These are phyloP conservation scores for Melinopterus prodromus DNA, from an alignment of 2,888 invertebrate species.

Conservation along the genomic window DNA sequence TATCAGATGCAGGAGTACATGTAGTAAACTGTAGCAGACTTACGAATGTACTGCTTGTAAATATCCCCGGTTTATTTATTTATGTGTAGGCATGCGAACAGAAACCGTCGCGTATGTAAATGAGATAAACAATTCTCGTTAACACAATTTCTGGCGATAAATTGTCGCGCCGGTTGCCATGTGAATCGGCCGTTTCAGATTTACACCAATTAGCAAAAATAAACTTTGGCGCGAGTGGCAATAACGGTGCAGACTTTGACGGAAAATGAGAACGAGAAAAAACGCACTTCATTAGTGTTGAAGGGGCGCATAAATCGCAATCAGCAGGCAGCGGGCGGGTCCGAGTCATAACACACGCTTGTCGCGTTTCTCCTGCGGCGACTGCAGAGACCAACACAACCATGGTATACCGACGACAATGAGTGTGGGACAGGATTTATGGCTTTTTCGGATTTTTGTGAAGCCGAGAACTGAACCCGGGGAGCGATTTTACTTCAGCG, in stretches of 20 bases:
- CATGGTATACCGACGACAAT: constrained; percentile 17
- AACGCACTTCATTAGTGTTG: constrained; percentile 42
- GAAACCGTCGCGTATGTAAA: no score
- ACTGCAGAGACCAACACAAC: not conserved
- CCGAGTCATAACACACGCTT: constrained; percentile 44
- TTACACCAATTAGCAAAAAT: constrained; percentile 20
- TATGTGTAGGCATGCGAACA: no score
- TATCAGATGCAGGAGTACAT: no score
- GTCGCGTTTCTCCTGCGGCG: constrained; percentile 38
- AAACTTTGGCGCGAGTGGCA: constrained; percentile 7
- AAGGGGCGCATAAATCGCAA: constrained; percentile 46
- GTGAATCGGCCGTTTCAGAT: not conserved
- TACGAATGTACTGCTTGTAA: no score
- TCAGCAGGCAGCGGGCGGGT: constrained; percentile 43
- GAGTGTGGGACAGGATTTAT: constrained; percentile 21
- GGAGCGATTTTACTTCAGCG: not conserved
- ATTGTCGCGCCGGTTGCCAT: no score
- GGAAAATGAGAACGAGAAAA: constrained; percentile 29
- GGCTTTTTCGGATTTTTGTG: constrained; percentile 12
- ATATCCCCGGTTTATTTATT: no score
- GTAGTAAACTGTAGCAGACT: no score
- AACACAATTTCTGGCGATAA: no score
- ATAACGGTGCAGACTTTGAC: constrained; percentile 16
- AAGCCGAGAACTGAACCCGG: not conserved
- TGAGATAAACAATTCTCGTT: no score